Evolutionary conservation across 2,888 invertebrate species (phyloP).

Genomic region (Andrena bicolor): DNA sequence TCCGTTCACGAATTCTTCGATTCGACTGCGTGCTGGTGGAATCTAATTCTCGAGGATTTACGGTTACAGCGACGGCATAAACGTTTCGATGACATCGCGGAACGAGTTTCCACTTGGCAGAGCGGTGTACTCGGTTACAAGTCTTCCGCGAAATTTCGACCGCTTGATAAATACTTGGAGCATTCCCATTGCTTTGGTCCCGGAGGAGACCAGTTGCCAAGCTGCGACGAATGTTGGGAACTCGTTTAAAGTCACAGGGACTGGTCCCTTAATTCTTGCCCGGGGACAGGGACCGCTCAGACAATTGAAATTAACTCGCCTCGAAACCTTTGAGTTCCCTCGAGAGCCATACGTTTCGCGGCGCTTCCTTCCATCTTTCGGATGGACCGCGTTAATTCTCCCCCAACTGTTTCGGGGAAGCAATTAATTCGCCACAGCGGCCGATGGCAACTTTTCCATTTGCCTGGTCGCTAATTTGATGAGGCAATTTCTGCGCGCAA

Average conservation of each 20-base stretch:
- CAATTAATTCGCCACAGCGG: neutral
- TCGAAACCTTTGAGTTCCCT: neutral
- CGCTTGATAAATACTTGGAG: conserved; percentile 59
- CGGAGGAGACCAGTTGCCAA: conserved; percentile 36
- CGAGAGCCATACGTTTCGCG: neutral
- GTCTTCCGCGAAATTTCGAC: conserved; percentile 54
- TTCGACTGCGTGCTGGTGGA: conserved; percentile 4
- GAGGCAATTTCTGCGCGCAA: conserved; percentile 8
- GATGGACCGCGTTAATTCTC: neutral
- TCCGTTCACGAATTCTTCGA: neutral
- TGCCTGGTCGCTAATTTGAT: conserved; percentile 5
- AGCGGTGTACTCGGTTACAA: conserved; percentile 19
- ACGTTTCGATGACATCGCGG: conserved; percentile 41
- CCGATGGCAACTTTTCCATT: neutral
- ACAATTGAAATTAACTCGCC: conserved; percentile 24
- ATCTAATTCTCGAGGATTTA: conserved; percentile 43
- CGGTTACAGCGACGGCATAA: conserved; percentile 31
- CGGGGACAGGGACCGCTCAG: neutral
- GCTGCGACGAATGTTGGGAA: conserved; percentile 22
- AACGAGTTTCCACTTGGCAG: conserved; percentile 44
- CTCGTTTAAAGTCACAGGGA: conserved; percentile 47
- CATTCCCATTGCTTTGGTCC: conserved; percentile 30
- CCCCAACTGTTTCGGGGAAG: neutral
- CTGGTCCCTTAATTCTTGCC: conserved; percentile 23
- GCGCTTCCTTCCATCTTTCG: neutral